These are phyloP conservation scores for Scrobipalpa atriplicella DNA, from an alignment of 2,888 invertebrate species.

Conservation along the genomic window DNA sequence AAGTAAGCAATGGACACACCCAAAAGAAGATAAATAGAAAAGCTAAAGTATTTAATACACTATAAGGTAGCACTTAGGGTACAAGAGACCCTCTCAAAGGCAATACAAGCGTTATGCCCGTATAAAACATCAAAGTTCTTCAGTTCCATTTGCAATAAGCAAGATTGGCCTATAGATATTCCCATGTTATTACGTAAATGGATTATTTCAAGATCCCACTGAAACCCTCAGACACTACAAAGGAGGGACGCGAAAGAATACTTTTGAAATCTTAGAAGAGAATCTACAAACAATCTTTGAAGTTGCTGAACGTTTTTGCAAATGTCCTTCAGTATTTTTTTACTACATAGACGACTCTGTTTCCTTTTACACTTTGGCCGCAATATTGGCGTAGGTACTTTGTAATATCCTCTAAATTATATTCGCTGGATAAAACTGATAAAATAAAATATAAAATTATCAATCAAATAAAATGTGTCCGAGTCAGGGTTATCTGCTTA, in stretches of 20 bases:
- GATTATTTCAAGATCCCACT: conserved; percentile 17
- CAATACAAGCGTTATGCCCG: background rate
- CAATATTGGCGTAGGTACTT: no score
- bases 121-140: conserved; percentile 19
- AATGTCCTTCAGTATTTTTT: conserved; percentile 5
- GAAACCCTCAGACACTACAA: background rate
- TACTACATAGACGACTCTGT: conserved; percentile 1
- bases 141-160: conserved; percentile 30
- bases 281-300: conserved; percentile 18
- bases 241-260: background rate
- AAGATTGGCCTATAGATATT: conserved; percentile 30
- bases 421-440: no score
- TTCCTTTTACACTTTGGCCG: background rate
- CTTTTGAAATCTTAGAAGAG: conserved; percentile 9
- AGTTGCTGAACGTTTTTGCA: background rate
- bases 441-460: no score
- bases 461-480: no score
- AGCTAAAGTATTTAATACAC: no score
- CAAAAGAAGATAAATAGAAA: no score
- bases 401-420: no score
- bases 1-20: no score
- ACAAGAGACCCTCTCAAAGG: background rate
- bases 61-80: no score
- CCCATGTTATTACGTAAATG: conserved; percentile 4
- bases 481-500: no score